Percentiles rank a stretch among this genome's conserved stretches.
Conservation (phyloP, 2,113 vertebrate genomes). For the Poecile atricapillus region DNA sequence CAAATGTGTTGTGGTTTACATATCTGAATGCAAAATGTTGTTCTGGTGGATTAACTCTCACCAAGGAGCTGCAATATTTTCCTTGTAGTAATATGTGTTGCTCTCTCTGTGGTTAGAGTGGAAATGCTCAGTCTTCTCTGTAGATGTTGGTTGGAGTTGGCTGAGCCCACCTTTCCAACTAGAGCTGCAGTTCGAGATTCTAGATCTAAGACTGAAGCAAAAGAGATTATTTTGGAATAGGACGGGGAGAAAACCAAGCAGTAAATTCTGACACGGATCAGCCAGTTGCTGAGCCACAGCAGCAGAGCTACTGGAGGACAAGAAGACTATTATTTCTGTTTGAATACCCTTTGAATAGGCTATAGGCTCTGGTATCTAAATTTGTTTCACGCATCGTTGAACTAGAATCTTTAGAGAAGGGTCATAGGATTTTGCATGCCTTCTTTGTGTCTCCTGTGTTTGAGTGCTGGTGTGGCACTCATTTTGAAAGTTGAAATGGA, state of each 20-base stretch:
- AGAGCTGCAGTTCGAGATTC: background rate
- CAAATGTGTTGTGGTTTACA: rapidly evolving
- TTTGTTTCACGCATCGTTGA: slow-evolving; percentile 43
- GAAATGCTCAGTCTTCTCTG: background rate
- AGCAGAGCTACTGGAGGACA: slow-evolving; percentile 31
- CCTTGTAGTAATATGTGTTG: background rate
- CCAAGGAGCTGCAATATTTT: background rate
- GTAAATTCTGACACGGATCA: background rate
- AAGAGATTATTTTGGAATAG: background rate
- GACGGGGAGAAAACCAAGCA: background rate
- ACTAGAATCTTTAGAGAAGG: slow-evolving; percentile 15
- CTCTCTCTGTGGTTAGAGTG: background rate
- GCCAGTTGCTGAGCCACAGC: slow-evolving; percentile 19
- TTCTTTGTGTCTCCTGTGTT: slow-evolving; percentile 11
- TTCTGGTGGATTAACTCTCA: background rate
- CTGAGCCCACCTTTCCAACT: background rate
- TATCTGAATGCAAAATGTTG: background rate
- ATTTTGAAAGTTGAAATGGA: background rate
- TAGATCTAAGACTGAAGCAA: background rate
- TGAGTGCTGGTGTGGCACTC: background rate
- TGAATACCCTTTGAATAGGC: slow-evolving; percentile 50
- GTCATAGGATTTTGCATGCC: slow-evolving; percentile 6
- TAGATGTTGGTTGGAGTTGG: background rate
- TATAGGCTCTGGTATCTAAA: slow-evolving; percentile 55
- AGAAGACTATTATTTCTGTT: slow-evolving; percentile 44